phyloP scores from a whole-genome alignment of 2,797 vertebrate genomes.

The Malurus splendens region DNA sequence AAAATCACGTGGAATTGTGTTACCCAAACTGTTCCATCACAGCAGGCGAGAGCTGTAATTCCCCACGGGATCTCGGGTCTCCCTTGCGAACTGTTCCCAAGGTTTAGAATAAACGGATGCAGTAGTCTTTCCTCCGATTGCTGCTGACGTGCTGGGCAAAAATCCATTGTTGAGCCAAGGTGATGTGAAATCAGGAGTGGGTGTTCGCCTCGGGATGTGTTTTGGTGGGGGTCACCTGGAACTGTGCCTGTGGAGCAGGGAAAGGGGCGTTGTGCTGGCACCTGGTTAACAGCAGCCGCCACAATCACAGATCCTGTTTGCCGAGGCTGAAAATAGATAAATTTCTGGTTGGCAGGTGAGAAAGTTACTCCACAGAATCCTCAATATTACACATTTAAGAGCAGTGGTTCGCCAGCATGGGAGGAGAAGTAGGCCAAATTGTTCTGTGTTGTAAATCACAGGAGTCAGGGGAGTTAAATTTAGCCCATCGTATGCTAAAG shows the following conservation, averaged over 20 bases:
- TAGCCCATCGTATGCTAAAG: background rate
- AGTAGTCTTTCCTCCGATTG: accelerated
- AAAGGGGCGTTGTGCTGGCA: background rate
- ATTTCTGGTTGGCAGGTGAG: background rate
- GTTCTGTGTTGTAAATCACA: slow-evolving; percentile 11
- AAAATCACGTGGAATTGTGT: background rate
- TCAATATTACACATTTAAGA: background rate
- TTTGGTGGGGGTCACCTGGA: background rate
- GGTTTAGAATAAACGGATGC: background rate
- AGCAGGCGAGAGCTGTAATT: background rate
- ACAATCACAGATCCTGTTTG: background rate
- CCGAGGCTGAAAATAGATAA: background rate
- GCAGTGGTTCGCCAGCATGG: background rate
- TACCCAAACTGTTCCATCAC: accelerated
- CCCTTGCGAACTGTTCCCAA: background rate
- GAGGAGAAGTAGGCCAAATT: slow-evolving; percentile 23
- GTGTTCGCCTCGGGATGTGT: accelerated
- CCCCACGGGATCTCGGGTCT: accelerated
- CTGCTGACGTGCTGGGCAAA: background rate
- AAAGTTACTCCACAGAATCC: background rate
- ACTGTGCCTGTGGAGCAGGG: background rate
- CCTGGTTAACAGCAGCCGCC: background rate
- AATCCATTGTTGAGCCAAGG: background rate
- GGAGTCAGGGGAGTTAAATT: slow-evolving; percentile 23
- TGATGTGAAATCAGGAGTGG: background rate